Percentiles rank a stretch among this genome's conserved stretches.
Evolutionary conservation across 2,888 invertebrate genomes (phyloP).

Genomic region (Rambutsinella grinnellia): DNA sequence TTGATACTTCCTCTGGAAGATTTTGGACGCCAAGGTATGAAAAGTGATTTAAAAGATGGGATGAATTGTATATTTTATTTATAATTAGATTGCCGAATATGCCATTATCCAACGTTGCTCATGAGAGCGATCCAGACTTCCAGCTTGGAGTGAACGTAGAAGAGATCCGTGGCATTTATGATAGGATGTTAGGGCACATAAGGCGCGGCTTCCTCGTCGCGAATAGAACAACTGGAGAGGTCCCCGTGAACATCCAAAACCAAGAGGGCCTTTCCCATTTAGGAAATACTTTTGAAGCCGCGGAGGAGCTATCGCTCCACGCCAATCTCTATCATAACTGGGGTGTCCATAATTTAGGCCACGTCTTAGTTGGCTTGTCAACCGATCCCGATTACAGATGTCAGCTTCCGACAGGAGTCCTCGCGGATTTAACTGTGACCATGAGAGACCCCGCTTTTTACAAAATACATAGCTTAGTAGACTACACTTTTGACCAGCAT

Average conservation of each 20-base stretch:
- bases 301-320: slow-evolving; percentile 31
- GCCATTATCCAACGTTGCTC: too few species aligned
- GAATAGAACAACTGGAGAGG: too few species aligned
- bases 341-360: slow-evolving; percentile 44
- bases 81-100: too few species aligned
- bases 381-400: slow-evolving; percentile 31
- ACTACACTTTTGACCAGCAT: slow-evolving; percentile 80
- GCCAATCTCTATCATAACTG: slow-evolving; percentile 15
- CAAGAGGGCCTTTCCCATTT: slow-evolving; percentile 34
- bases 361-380: slow-evolving; percentile 24
- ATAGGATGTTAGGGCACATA: too few species aligned
- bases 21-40: slow-evolving; percentile 37
- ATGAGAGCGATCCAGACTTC: too few species aligned
- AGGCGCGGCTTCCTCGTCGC: too few species aligned
- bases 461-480: slow-evolving; percentile 84
- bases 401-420: slow-evolving; percentile 67
- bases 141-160: too few species aligned
- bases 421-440: slow-evolving; percentile 75
- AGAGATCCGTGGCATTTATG: too few species aligned
- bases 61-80: too few species aligned
- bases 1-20: slow-evolving; percentile 32
- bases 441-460: slow-evolving; percentile 83
- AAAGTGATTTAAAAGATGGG: too few species aligned
- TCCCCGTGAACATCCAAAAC: slow-evolving; percentile 22
- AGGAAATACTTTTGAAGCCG: slow-evolving; percentile 43